Conservation (phyloP, 2,113 vertebrate species). For the Pogona vitticeps region DNA sequence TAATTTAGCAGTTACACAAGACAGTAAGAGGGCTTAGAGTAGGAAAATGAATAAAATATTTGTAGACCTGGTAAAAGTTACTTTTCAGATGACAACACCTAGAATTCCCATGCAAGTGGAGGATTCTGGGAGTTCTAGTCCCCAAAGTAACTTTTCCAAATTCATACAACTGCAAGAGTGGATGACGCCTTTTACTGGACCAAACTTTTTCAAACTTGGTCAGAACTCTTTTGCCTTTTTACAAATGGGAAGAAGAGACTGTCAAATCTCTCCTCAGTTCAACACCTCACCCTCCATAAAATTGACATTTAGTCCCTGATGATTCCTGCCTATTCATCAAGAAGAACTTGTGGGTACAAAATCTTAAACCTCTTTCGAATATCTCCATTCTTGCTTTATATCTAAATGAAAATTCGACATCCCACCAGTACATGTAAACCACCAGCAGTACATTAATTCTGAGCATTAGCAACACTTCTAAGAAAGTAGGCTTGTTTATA, state of each 20-base stretch:
- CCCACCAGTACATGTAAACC: neutral
- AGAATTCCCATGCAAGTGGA: no score
- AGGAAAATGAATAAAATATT: neutral
- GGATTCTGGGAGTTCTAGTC: no score
- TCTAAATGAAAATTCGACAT: neutral
- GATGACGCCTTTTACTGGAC: no score
- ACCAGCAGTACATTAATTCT: neutral
- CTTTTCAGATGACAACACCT: no score
- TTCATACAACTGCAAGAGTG: no score
- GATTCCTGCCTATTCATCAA: neutral
- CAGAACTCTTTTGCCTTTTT: neutral
- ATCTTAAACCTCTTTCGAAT: neutral
- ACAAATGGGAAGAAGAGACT: neutral
- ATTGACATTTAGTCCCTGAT: neutral
- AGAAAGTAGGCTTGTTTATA: neutral
- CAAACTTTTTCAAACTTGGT: no score
- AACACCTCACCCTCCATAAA: no score
- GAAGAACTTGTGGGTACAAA: neutral
- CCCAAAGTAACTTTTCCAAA: no score
- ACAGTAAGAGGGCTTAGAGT: neutral
- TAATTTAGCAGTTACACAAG: neutral
- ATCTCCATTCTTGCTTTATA: neutral
- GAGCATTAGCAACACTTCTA: neutral
- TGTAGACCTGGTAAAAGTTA: neutral
- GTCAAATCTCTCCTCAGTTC: neutral